phyloP scores from a whole-genome alignment of 1,140 invertebrate genomes.

The Drosophila busckii region DNA sequence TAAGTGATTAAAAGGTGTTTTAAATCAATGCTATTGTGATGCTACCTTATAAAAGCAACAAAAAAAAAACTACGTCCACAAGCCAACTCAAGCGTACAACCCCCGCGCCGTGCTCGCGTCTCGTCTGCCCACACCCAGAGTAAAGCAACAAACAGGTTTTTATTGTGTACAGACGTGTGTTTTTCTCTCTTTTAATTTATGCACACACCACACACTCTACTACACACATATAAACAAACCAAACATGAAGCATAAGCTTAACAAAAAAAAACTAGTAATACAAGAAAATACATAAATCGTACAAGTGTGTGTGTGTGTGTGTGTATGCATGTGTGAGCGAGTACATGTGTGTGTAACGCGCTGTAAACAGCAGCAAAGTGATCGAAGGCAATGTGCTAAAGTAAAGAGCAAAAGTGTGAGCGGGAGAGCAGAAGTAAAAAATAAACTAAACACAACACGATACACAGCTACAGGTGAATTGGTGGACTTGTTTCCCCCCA shows the following conservation, averaged over 20 bases:
- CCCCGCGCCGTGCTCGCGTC: slow-evolving; percentile 54
- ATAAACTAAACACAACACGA: slow-evolving; percentile 39
- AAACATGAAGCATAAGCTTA: slow-evolving; percentile 51
- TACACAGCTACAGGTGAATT: slow-evolving; percentile 44
- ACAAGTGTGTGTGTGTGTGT: slow-evolving; percentile 18
- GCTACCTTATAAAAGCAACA: slow-evolving; percentile 28
- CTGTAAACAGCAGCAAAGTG: slow-evolving; percentile 63
- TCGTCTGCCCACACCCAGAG: slow-evolving; percentile 41
- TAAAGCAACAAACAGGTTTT: slow-evolving; percentile 73
- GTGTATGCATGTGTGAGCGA: slow-evolving; percentile 6
- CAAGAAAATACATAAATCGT: slow-evolving; percentile 66
- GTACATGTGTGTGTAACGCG: slow-evolving; percentile 29
- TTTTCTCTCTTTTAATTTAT: slow-evolving; percentile 62
- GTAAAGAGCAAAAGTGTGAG: slow-evolving; percentile 34
- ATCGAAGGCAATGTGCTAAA: slow-evolving; percentile 48
- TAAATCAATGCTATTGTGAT: slow-evolving; percentile 34
- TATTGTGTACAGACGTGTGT: slow-evolving; percentile 73
- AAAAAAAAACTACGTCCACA: slow-evolving; percentile 29
- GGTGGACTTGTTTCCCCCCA: slow-evolving; percentile 27
- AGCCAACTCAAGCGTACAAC: slow-evolving; percentile 41
- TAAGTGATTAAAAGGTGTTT: slow-evolving; percentile 5
- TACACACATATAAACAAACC: slow-evolving; percentile 55
- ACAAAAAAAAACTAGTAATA: slow-evolving; percentile 67
- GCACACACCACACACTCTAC: slow-evolving; percentile 41
- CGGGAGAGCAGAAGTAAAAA: slow-evolving; percentile 18